Percentiles rank a stretch among this genome's conserved stretches.
Evolutionary conservation across 23 tunicate species (phyloP).

Genomic region (Styela plicata): DNA sequence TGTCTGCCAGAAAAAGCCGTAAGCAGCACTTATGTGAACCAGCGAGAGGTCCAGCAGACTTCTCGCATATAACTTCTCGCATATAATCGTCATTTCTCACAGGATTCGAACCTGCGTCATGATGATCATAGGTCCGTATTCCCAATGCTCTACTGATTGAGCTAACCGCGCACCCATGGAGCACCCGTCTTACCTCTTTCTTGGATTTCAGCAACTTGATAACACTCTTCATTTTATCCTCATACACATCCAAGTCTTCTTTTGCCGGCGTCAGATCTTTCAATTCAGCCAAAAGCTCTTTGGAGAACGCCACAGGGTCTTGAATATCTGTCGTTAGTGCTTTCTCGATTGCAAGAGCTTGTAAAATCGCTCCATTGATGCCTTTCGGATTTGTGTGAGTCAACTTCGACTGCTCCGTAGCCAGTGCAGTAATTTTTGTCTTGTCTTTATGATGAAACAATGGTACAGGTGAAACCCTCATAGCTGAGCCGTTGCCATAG

Average conservation of each 20-base stretch:
- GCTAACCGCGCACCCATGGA: too few relatives aligned
- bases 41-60: too few relatives aligned
- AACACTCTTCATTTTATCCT: not conserved
- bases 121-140: too few relatives aligned
- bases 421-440: constrained; percentile 19
- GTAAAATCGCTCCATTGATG: constrained; percentile 69
- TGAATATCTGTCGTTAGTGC: constrained; percentile 27
- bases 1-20: too few relatives aligned
- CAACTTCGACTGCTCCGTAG: constrained; percentile 11
- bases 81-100: too few relatives aligned
- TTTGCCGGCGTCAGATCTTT: not conserved
- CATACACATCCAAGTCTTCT: constrained; percentile 14
- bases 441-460: constrained; percentile 37
- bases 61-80: too few relatives aligned
- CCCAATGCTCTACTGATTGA: too few relatives aligned
- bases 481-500: constrained; percentile 81
- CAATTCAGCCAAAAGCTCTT: constrained; percentile 24
- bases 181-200: not conserved
- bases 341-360: constrained; percentile 50
- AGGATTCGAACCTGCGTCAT: too few relatives aligned
- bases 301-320: constrained; percentile 25
- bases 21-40: too few relatives aligned
- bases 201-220: not conserved
- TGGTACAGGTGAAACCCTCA: constrained; percentile 78
- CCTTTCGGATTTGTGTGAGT: constrained; percentile 67